Evolutionary conservation across 1,140 invertebrate genomes (phyloP).

Genomic region (Cherax destructor): DNA sequence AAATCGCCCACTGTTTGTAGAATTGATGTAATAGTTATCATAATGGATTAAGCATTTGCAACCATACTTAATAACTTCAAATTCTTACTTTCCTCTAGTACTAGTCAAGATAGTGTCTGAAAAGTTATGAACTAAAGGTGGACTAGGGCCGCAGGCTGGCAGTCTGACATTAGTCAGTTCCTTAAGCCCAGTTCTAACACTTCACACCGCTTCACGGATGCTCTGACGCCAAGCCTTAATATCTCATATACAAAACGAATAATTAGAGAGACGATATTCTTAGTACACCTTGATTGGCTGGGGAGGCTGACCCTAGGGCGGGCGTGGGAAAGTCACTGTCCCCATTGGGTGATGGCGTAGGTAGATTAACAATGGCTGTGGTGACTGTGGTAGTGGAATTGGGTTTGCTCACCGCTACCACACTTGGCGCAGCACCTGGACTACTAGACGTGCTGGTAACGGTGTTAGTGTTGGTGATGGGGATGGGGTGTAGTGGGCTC

Average conservation of each 20-base stretch:
- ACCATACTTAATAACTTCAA: constrained; percentile 11
- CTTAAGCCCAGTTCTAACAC: too few relatives aligned
- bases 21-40: background rate
- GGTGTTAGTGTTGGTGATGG: constrained; percentile 35
- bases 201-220: background rate
- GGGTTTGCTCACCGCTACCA: constrained; percentile 62
- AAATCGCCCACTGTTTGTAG: constrained; percentile 8
- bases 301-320: constrained; percentile 18
- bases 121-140: background rate
- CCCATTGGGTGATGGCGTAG: constrained; percentile 55
- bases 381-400: constrained; percentile 61
- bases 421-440: constrained; percentile 36
- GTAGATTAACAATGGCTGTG: constrained; percentile 55
- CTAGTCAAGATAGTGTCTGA: background rate
- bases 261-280: constrained; percentile 64
- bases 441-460: constrained; percentile 33
- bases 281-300: constrained; percentile 51
- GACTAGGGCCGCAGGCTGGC: background rate
- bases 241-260: background rate
- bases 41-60: background rate
- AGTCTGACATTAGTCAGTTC: background rate
- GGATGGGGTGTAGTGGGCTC: constrained; percentile 36
- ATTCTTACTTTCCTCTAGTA: background rate
- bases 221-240: background rate
- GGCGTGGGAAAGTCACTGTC: constrained; percentile 50